Conservation (phyloP, 1,140 invertebrate species). For the Drosophila virilis region DNA sequence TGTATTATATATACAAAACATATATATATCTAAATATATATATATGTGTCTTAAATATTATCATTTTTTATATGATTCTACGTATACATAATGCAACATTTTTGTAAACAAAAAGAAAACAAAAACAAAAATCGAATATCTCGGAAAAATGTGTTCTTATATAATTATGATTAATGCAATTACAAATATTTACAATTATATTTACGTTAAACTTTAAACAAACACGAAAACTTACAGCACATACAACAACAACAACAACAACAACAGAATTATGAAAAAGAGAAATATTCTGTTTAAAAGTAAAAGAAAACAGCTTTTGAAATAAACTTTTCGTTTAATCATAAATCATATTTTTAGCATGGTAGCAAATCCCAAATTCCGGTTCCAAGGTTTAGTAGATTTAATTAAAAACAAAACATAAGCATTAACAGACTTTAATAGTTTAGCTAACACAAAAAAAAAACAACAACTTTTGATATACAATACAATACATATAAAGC, state of each 20-base stretch:
- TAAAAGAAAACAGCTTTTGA: slow-evolving; percentile 24
- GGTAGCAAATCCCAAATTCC: slow-evolving; percentile 73
- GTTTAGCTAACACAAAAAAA: slow-evolving; percentile 37
- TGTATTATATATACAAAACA: slow-evolving; percentile 75
- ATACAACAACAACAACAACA: slow-evolving; percentile 24
- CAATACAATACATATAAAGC: slow-evolving; percentile 32
- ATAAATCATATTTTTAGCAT: slow-evolving; percentile 48
- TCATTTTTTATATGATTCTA: slow-evolving; percentile 46
- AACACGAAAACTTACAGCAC: slow-evolving; percentile 45
- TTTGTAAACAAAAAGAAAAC: slow-evolving; percentile 55
- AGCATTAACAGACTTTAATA: slow-evolving; percentile 55
- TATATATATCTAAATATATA: slow-evolving; percentile 58
- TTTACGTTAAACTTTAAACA: slow-evolving; percentile 60
- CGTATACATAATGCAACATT: slow-evolving; percentile 40
- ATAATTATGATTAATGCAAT: slow-evolving; percentile 76
- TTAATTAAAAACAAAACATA: slow-evolving; percentile 45
- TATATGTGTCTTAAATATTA: slow-evolving; percentile 60
- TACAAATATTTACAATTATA: slow-evolving; percentile 75
- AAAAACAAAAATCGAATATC: slow-evolving; percentile 78
- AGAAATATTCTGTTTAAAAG: slow-evolving; percentile 24
- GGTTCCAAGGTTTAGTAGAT: slow-evolving; percentile 79
- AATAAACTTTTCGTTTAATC: slow-evolving; percentile 49
- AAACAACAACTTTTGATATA: slow-evolving; percentile 43
- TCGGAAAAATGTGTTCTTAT: slow-evolving; percentile 81
- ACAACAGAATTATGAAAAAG: slow-evolving; percentile 22